These are phyloP conservation scores for Temnopleurus reevesii DNA, from an alignment of 53 echinoderm and acorn worm genomes.

Conservation along the genomic window DNA sequence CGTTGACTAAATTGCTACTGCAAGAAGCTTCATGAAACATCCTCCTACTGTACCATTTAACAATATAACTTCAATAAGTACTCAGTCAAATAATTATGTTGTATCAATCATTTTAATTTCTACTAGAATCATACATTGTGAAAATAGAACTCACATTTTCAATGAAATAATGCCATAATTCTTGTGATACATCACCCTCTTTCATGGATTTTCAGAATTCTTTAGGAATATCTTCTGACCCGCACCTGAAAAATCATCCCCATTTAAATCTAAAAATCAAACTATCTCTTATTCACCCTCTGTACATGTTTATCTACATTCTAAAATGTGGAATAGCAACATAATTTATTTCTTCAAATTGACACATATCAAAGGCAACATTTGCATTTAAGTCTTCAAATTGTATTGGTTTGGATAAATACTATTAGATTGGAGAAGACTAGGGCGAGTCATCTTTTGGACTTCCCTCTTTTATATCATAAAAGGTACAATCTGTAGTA, in stretches of 20 bases:
- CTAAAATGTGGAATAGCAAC: constrained; percentile 1
- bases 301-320: constrained; percentile 14
- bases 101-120: constrained; percentile 23
- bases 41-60: too few relatives aligned
- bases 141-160: constrained; percentile 37
- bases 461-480: too few relatives aligned
- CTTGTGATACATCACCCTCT: background rate
- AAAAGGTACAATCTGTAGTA: too few relatives aligned
- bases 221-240: background rate
- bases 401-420: background rate
- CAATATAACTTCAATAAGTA: too few relatives aligned
- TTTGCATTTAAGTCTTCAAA: background rate
- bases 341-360: constrained; percentile 33
- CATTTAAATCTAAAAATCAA: background rate
- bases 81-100: too few relatives aligned
- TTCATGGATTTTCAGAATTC: background rate
- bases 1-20: too few relatives aligned
- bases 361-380: background rate
- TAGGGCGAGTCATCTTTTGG: too few relatives aligned
- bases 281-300: background rate
- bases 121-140: background rate
- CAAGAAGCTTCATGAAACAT: too few relatives aligned
- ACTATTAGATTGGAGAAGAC: too few relatives aligned
- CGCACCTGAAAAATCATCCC: background rate
- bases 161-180: background rate